Evolutionary conservation across 2,797 vertebrate genomes (phyloP), one percentile per base, ranked within the genome.

Genomic region (Siniperca scherzeri): DNA sequence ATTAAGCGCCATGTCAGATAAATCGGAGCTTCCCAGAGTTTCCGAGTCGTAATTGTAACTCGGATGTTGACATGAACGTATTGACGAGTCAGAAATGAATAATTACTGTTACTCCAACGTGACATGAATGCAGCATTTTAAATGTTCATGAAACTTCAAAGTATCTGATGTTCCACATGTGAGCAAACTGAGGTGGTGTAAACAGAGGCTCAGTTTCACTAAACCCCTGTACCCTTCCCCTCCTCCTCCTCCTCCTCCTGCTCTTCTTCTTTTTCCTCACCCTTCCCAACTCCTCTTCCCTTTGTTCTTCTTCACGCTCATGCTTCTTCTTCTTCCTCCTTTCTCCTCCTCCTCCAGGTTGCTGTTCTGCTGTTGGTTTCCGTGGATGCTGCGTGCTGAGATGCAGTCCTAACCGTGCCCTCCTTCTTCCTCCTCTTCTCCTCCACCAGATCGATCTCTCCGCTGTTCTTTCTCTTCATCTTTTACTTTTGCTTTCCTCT

Each of bases 361-460:
- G 92, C 96, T 98, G 83, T 98, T 98, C 94, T 98, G 98, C 92
- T 98, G 98, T 88, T 98, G 98, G 98, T 98, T 98, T 82, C 98
- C 97, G 5, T 98, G 98, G 98, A 98, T 98, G 97, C 96, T 98
- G 66, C 97, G 97, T 36, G 96, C 98, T 0, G 97, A 98, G 95
- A 97, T 98, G 97, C 97, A 97, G 94, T 97, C 97, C 72, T 98
- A 98, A 97, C 94, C 82, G 70, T 72, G 11, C 68, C 71, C 82
- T 77, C 69, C 56, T 61, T 38, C 53, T 61, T 67, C 68, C 66
- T 61, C 68, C 68, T 61, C 60, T 57, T 27, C 70, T 70, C 56
- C 38, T 66, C 52, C 77, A 33, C 67, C 56, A 9, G 74, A 77
- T 53, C 50, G 9, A 68, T 79, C 70, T 78, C 81, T 79, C 46